Evolutionary conservation across 2,113 vertebrate genomes (phyloP), one percentile per base, ranked within the genome.

Genomic region (Erythrocercus mccallii): DNA sequence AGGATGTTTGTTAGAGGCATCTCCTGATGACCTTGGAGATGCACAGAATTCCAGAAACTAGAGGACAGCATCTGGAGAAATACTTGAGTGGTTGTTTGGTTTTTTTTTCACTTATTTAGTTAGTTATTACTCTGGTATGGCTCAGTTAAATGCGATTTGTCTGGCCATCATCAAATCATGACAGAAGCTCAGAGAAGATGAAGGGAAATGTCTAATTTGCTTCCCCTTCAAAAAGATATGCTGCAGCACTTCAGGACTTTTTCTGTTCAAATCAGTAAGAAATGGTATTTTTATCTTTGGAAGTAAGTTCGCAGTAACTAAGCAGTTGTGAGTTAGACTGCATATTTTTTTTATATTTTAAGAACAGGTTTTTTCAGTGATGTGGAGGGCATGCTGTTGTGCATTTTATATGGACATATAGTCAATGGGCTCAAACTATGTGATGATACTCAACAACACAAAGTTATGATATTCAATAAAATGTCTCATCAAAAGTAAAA

Each of bases 21-120:
- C 88, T 92, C 50, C 83, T 73, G 71, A 66, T 94, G 88, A 70
- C 79, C 62, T 73, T 80, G 64, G 76, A 70, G 76, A 88, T 80
- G 76, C 76, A 90, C 42, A 73, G 92, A 81, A 92, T 94, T 97
- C 88, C 92, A 88, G 91, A 96, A 95, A 90, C 44, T 35, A 45
- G 44, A 48, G 68, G 31, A 77, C 35, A 81, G n/a, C 94, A 92
- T 96, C 90, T 93, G 94, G 81, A 72, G 42, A 80, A 88, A 82
- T 69, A 66, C 47, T 96, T 68, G 60, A 71, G 20, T 40, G 40
- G 11, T 11, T 54, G 9, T 10, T 40, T 13, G 8, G 12, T 2
- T 19, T 10, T 27, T 42, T 35, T 35, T 30, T 30, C 27, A 25
- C 12, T 79, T 45, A 57, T 1, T 88, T 47, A 51, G 16, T 69